Percentiles rank a stretch among this genome's conserved stretches.
Conservation (phyloP, 2,797 vertebrate species). For the Aeoliscus strigatus region DNA sequence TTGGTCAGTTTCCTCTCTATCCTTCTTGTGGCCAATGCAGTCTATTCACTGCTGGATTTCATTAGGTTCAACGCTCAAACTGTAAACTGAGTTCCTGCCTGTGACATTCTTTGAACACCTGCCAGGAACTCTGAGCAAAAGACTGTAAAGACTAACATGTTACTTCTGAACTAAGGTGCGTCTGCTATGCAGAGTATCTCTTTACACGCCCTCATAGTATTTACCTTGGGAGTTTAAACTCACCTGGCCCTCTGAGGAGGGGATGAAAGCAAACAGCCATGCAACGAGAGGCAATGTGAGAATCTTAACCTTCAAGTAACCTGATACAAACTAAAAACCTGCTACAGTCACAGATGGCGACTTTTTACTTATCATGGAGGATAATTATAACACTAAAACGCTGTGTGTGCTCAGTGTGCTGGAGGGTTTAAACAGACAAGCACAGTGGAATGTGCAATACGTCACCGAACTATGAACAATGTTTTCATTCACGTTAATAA, state of each 20-base stretch:
- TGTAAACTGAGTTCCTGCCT: conserved; percentile 19
- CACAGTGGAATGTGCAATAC: conserved; percentile 25
- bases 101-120: conserved; percentile 32
- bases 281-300: background rate
- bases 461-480: conserved; percentile 18
- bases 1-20: conserved; percentile 25
- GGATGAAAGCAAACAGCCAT: conserved; percentile 37
- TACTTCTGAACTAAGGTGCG: conserved; percentile 21
- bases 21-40: conserved; percentile 15
- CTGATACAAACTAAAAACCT: conserved; percentile 13
- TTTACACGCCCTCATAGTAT: conserved; percentile 37
- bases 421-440: conserved; percentile 8
- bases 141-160: conserved; percentile 27
- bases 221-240: conserved; percentile 58
- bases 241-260: conserved; percentile 33
- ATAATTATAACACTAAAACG: conserved; percentile 34
- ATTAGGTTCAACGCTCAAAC: conserved; percentile 43
- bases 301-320: conserved; percentile 34
- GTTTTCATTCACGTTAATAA: conserved; percentile 12
- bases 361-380: conserved; percentile 8
- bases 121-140: conserved; percentile 19
- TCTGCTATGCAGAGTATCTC: conserved; percentile 36
- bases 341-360: conserved; percentile 24
- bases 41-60: conserved; percentile 31
- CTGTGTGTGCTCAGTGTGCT: conserved; percentile 2